Percentiles rank a stretch among this genome's conserved stretches.
These are phyloP conservation scores for Crossoptilon crossoptilon DNA, from an alignment of 2,797 vertebrate genomes.

Conservation along the genomic window DNA sequence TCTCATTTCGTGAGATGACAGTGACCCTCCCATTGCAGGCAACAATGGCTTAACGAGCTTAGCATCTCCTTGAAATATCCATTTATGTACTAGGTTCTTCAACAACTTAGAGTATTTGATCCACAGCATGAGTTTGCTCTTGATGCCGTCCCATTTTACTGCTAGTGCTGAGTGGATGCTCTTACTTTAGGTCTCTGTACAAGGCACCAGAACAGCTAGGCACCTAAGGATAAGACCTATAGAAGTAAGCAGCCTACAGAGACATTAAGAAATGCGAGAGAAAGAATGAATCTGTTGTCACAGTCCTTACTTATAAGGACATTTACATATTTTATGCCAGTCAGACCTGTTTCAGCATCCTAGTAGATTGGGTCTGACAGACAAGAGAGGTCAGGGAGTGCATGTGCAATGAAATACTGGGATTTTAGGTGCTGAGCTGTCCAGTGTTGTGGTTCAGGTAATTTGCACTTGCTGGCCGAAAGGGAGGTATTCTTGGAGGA, in stretches of 20 bases:
- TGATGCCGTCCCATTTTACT: not conserved
- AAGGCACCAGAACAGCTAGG: not conserved
- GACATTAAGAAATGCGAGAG: not conserved
- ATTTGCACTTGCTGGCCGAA: not conserved
- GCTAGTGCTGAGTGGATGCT: not conserved
- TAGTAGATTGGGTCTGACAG: fast-evolving
- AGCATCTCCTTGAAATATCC: not conserved
- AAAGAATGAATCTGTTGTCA: not conserved
- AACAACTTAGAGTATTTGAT: not conserved
- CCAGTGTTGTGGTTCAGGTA: not conserved
- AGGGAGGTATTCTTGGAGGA: not conserved
- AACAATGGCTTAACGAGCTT: not conserved
- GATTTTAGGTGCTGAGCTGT: not conserved
- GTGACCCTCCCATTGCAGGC: not conserved
- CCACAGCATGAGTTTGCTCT: not conserved
- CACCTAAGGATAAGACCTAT: not conserved
- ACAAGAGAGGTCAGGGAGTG: not conserved
- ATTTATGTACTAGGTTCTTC: not conserved
- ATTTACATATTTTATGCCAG: not conserved
- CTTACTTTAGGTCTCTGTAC: not conserved
- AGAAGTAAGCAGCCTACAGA: not conserved
- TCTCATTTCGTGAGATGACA: not conserved
- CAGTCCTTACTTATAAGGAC: not conserved
- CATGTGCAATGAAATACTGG: not conserved
- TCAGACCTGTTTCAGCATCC: not conserved